Percentiles rank a stretch among this genome's conserved stretches.
Evolutionary conservation across 2,113 vertebrate species (phyloP).

Genomic region (Daubentonia madagascariensis): DNA sequence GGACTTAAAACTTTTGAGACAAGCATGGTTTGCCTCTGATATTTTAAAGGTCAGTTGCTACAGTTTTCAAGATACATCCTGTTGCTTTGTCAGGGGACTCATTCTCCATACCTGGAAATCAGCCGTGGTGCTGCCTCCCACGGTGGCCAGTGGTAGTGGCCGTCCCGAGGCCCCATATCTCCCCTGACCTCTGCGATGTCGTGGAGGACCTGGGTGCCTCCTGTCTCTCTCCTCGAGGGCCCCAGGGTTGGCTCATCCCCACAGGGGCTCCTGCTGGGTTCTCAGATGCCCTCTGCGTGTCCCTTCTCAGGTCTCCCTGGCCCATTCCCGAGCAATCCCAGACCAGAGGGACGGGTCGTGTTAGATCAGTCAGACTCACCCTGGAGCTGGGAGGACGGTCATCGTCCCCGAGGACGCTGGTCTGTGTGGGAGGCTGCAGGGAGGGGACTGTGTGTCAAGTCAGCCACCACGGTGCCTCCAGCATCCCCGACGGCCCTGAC

Average conservation of each 20-base stretch:
- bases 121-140: background rate
- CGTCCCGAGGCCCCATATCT: background rate
- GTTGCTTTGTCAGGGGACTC: background rate
- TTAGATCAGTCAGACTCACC: background rate
- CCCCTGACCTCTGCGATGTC: background rate
- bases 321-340: background rate
- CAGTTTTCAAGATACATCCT: background rate
- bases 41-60: background rate
- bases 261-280: background rate
- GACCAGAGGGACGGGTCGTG: background rate
- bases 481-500: rapidly evolving
- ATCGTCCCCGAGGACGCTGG: rapidly evolving
- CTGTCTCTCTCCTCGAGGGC: background rate
- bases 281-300: background rate
- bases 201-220: background rate
- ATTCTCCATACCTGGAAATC: background rate
- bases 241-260: background rate
- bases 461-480: background rate
- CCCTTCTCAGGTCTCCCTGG: background rate
- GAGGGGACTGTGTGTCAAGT: background rate
- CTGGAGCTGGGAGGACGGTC: background rate
- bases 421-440: no score
- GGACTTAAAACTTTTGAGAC: background rate
- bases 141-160: background rate
- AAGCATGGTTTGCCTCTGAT: no score